Conservation (phyloP, 2,797 vertebrate species). For the Rhinogobio ventralis region DNA sequence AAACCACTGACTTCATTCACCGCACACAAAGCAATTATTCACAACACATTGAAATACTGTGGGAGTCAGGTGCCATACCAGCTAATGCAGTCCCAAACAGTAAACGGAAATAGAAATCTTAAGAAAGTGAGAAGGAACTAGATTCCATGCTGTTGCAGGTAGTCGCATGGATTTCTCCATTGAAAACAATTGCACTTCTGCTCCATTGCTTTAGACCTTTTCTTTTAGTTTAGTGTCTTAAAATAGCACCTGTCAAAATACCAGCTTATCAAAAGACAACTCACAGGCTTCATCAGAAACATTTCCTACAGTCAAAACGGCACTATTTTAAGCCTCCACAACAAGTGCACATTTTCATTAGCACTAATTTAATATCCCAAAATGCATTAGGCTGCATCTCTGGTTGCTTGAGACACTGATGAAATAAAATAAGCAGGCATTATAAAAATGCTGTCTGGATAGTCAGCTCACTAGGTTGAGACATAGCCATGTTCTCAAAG, state of each 20-base stretch:
- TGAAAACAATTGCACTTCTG: neutral
- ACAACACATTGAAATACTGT: neutral
- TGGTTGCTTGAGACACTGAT: neutral
- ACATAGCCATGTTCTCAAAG: neutral
- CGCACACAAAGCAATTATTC: neutral
- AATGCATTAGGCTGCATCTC: neutral
- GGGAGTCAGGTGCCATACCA: neutral
- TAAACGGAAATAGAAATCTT: neutral
- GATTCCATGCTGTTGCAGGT: neutral
- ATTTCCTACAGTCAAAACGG: neutral
- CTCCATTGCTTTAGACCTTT: neutral
- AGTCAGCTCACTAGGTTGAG: constrained; percentile 4
- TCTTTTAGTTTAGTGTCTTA: neutral
- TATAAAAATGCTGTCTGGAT: neutral
- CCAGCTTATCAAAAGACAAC: constrained; percentile 20
- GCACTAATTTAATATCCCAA: neutral
- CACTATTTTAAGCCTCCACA: neutral
- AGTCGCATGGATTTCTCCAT: neutral
- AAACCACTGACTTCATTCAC: neutral
- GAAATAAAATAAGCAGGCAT: neutral
- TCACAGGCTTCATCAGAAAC: constrained; percentile 9
- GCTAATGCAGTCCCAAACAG: neutral
- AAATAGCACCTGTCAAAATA: constrained; percentile 48
- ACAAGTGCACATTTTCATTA: neutral
- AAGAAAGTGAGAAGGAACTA: constrained; percentile 4